Base-by-base conservation (phyloP, 2,888 invertebrate species). In the Mylabris sibirica region DNA sequence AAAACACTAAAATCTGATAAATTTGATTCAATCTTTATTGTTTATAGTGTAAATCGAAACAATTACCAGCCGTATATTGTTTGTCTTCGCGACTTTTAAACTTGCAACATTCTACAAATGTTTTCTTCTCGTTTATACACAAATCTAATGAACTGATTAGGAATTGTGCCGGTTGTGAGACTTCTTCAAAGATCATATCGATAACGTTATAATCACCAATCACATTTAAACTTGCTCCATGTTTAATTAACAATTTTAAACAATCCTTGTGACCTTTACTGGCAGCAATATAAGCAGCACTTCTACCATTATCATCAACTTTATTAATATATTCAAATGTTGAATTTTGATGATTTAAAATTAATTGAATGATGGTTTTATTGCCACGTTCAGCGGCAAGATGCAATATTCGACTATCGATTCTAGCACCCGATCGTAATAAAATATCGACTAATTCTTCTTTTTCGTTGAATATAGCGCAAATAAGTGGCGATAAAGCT, bases 241-340 rank as follows among this genome's bases (percentile, higher is more conserved):
- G 80, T 76, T 22, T 85, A 82, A 88, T 80, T 44, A 89, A 80
- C 57, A 86, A 76, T 72, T 84, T 82, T 44, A 88, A 81, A 74
- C 87, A 87, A 61, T 86, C 84, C 49, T 84, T 84, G 68, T 87
- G 86, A 30, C 87, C 87, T 67, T 85, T 84, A 68, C 83, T 85
- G 14, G 88, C 87, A 24, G 89, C 89, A 65, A 85, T 83, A 75
- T 88, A 88, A 11, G 89, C 82, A 14, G 89, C 86, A 17, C 88
- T 88, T 11, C 87, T 82, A 38, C 86, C 84, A 17, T 78, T 76
- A 74, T 76, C 70, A 60, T 83, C 82, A 6, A 69, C 70, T 59
- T 69, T 74, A 66, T 82, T 80, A 26, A 81, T 72, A 35, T 78
- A 72, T 34, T 76, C 76, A 9, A 72, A 65, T 17, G 74, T 76